phyloP scores from a whole-genome alignment of 1,140 invertebrate genomes.

The Mercenaria mercenaria region DNA sequence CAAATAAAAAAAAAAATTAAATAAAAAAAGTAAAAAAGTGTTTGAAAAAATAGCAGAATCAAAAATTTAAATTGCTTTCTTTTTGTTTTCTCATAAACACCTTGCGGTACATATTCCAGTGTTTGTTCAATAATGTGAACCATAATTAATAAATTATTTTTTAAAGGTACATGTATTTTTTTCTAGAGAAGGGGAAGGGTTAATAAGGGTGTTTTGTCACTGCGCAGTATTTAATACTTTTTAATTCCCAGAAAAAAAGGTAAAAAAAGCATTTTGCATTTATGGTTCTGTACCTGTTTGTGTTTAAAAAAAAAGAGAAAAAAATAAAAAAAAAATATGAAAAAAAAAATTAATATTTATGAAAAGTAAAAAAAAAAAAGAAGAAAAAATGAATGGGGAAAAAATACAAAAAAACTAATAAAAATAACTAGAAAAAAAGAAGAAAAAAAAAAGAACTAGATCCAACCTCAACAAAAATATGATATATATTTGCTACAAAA shows the following conservation, averaged over 20 bases:
- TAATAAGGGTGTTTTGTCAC: too few species aligned
- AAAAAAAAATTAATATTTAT: slow-evolving; percentile 22
- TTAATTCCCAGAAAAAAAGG: slow-evolving; percentile 1
- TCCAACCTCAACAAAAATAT: slow-evolving; percentile 47
- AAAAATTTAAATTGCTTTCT: slow-evolving; percentile 25
- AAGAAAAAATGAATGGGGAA: slow-evolving; percentile 32
- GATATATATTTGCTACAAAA: slow-evolving; percentile 25
- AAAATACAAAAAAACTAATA: slow-evolving; percentile 45
- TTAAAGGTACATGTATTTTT: too few species aligned
- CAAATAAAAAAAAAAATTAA: slow-evolving; percentile 50
- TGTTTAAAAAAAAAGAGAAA: slow-evolving; percentile 10
- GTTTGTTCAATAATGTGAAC: too few species aligned
- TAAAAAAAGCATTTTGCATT: slow-evolving; percentile 30
- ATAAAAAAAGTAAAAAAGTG: slow-evolving; percentile 28
- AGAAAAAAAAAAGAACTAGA: neutral
- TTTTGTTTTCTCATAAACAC: slow-evolving; percentile 9
- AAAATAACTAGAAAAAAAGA: slow-evolving; percentile 56
- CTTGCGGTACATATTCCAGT: too few species aligned
- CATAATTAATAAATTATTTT: too few species aligned
- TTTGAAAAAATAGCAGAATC: slow-evolving; percentile 30
- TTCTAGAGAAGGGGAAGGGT: too few species aligned
- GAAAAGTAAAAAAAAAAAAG: slow-evolving; percentile 58
- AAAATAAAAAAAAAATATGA: slow-evolving; percentile 46
- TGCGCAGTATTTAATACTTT: too few species aligned
- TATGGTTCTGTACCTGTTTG: neutral